Percentiles rank a stretch among this genome's conserved stretches.
Conservation (phyloP, 2,797 vertebrate species). For the Lepilemur septentrionalis region DNA sequence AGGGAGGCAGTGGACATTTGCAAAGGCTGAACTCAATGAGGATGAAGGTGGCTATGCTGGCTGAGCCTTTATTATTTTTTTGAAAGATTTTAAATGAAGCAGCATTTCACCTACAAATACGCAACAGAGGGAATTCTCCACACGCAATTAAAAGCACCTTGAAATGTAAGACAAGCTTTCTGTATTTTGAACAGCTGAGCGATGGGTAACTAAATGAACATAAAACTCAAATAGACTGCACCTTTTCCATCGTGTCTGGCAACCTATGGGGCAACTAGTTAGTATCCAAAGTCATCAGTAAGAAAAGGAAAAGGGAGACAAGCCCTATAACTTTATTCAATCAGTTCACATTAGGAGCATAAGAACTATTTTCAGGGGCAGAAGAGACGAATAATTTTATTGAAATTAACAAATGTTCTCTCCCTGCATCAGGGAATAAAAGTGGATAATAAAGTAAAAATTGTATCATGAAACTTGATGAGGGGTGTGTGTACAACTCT, state of each 20-base stretch:
- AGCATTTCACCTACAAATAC: neutral
- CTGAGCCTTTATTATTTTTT: neutral
- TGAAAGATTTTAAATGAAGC: neutral
- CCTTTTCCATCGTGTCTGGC: neutral
- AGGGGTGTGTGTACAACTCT: too few relatives aligned
- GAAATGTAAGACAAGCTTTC: neutral
- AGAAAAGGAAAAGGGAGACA: neutral
- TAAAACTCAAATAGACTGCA: neutral
- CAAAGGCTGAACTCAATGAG: neutral
- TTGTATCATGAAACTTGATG: neutral
- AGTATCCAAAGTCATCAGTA: neutral
- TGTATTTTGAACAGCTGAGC: neutral
- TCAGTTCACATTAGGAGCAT: neutral
- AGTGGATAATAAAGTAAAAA: neutral
- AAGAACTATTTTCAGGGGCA: neutral
- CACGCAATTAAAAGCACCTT: neutral
- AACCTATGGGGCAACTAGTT: neutral
- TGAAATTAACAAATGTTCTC: neutral
- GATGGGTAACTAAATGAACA: neutral
- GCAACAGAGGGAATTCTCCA: neutral
- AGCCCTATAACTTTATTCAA: neutral
- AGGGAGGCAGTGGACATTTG: neutral
- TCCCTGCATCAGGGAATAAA: neutral
- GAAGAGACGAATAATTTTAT: neutral
- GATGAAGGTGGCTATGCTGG: neutral